Evolutionary conservation across 2,888 invertebrate species (phyloP).

Genomic region (Schrankia costaestrigalis): DNA sequence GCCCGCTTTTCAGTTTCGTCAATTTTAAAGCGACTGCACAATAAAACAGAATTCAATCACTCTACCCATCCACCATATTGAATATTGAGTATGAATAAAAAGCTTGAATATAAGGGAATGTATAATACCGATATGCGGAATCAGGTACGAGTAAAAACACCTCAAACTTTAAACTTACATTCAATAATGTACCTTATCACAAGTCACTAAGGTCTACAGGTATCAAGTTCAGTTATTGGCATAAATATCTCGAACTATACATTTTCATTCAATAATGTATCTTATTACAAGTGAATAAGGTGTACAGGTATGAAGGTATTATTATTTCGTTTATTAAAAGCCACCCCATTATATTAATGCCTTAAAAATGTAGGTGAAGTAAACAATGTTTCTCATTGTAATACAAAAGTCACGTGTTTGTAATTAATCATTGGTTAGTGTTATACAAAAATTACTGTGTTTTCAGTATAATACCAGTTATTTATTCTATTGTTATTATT

Average conservation of each 20-base stretch:
- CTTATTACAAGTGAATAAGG: no score
- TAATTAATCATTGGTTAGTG: no score
- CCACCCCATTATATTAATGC: constrained; percentile 27
- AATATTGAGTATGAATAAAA: constrained; percentile 58
- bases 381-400: neutral
- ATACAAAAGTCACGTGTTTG: neutral
- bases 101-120: constrained; percentile 38
- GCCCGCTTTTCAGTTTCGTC: constrained; percentile 4
- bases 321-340: constrained; percentile 35
- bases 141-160: no score
- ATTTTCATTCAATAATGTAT: no score
- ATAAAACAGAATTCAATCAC: constrained; percentile 13
- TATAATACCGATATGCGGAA: constrained; percentile 41
- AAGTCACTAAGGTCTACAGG: no score
- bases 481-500: no score
- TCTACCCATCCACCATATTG: constrained; percentile 45
- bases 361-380: constrained; percentile 1
- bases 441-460: no score
- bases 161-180: no score
- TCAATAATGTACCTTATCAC: no score
- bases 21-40: constrained; percentile 4
- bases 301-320: constrained; percentile 19
- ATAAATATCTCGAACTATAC: no score
- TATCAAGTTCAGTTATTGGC: no score
- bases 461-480: no score